Evolutionary conservation across 2,797 vertebrate species (phyloP).

Genomic region (Protonibea diacanthus): DNA sequence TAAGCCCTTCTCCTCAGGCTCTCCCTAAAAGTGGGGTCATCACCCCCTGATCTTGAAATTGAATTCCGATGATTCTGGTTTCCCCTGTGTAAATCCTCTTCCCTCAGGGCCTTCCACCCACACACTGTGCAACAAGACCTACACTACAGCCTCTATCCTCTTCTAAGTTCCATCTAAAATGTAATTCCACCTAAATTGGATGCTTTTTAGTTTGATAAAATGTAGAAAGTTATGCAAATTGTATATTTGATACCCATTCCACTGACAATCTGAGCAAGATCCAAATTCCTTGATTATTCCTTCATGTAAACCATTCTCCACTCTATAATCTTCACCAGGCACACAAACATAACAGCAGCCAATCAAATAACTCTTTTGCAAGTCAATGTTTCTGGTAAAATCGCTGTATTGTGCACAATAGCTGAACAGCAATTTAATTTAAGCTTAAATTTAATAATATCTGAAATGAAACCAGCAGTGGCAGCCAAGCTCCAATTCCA

Average conservation of each 20-base stretch:
- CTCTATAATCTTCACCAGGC: constrained; percentile 36
- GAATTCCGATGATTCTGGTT: constrained; percentile 80
- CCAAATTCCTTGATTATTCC: constrained; percentile 33
- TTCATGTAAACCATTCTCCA: constrained; percentile 25
- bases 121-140: constrained; percentile 48
- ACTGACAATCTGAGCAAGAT: constrained; percentile 14
- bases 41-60: constrained; percentile 82
- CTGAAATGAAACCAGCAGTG: constrained; percentile 10
- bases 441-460: constrained; percentile 51
- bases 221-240: constrained; percentile 27
- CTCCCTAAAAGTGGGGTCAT: constrained; percentile 81
- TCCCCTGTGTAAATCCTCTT: constrained; percentile 67
- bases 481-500: constrained; percentile 12
- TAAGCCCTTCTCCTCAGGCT: constrained; percentile 70
- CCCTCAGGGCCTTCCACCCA: constrained; percentile 68
- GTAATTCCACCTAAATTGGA: constrained; percentile 31
- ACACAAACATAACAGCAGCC: constrained; percentile 13
- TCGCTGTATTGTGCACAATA: constrained; percentile 34
- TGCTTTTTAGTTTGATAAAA: neutral
- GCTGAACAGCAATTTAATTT: constrained; percentile 43
- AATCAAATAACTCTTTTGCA: constrained; percentile 32
- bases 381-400: constrained; percentile 31
- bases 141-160: constrained; percentile 30
- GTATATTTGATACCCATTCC: constrained; percentile 16
- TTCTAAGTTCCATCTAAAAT: constrained; percentile 46